Evolutionary conservation across 2,113 vertebrate species (phyloP).

Genomic region (Egretta garzetta): DNA sequence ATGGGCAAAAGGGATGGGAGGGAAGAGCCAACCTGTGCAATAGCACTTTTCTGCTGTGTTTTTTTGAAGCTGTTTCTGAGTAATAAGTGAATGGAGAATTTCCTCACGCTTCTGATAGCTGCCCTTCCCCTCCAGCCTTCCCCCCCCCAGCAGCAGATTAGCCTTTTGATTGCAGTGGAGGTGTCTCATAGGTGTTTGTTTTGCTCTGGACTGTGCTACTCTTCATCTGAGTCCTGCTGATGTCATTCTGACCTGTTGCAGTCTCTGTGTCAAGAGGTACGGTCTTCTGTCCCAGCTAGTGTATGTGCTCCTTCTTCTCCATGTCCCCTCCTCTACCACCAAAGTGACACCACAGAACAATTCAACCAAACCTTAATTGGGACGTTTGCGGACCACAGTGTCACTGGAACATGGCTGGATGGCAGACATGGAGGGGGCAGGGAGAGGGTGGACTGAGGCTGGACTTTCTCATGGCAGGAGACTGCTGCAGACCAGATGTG

Average conservation of each 20-base stretch:
- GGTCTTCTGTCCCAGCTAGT: not conserved
- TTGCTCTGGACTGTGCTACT: not conserved
- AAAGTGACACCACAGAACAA: not conserved
- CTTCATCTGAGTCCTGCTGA: not conserved
- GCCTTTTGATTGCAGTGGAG: not conserved
- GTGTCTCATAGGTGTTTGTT: not conserved
- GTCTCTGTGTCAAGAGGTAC: not conserved
- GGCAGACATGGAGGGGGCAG: accelerated
- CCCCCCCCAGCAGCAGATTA: not conserved
- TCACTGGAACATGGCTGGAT: not conserved
- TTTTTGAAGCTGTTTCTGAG: not conserved
- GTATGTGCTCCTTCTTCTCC: not conserved
- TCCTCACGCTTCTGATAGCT: not conserved
- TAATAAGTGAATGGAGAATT: not conserved
- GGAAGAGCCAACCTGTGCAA: not conserved
- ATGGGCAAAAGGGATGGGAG: not conserved
- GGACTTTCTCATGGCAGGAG: not conserved
- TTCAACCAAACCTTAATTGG: not conserved
- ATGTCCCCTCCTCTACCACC: not conserved
- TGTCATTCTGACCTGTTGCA: not conserved
- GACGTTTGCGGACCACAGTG: not conserved
- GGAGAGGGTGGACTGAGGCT: not conserved
- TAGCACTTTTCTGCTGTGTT: not conserved
- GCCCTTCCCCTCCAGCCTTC: too few species aligned
- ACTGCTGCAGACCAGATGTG: not conserved